Evolutionary conservation across 2,888 invertebrate genomes (phyloP).

Genomic region (Amphipoea oculea): DNA sequence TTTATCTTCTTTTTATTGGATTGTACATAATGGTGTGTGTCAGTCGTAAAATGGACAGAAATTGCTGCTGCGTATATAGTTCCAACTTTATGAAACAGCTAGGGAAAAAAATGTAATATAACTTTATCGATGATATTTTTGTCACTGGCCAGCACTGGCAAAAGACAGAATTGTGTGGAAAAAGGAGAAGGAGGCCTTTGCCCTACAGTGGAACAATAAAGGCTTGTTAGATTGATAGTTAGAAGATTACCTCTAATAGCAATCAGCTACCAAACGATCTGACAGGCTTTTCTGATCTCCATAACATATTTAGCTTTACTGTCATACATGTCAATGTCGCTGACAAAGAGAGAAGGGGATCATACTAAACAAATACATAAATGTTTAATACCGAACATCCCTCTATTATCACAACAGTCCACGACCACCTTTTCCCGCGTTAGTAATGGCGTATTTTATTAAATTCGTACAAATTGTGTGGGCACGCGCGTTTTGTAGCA

Average conservation of each 20-base stretch:
- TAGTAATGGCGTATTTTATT: conserved; percentile 62
- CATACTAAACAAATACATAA: background rate
- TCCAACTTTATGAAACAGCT: conserved; percentile 5
- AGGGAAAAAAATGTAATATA: background rate
- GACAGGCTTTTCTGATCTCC: background rate
- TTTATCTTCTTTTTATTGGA: conserved; percentile 53
- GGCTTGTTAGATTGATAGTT: background rate
- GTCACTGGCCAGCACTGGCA: background rate
- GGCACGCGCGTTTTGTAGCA: conserved; percentile 51
- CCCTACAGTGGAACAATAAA: background rate
- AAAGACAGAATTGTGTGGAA: background rate
- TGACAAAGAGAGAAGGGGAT: background rate
- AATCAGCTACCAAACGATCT: background rate
- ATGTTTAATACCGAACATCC: background rate
- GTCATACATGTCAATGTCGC: background rate
- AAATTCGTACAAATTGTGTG: conserved; percentile 62
- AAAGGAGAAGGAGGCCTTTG: fast-evolving
- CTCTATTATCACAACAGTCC: conserved; percentile 4
- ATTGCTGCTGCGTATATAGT: conserved; percentile 10
- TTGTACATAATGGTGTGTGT: conserved; percentile 15
- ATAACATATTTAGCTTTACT: background rate
- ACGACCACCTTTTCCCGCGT: conserved; percentile 21
- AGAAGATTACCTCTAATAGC: background rate
- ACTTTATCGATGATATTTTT: background rate
- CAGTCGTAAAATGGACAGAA: conserved; percentile 26